phyloP scores from a whole-genome alignment of 1,140 invertebrate genomes.

The Argopecten irradians region DNA sequence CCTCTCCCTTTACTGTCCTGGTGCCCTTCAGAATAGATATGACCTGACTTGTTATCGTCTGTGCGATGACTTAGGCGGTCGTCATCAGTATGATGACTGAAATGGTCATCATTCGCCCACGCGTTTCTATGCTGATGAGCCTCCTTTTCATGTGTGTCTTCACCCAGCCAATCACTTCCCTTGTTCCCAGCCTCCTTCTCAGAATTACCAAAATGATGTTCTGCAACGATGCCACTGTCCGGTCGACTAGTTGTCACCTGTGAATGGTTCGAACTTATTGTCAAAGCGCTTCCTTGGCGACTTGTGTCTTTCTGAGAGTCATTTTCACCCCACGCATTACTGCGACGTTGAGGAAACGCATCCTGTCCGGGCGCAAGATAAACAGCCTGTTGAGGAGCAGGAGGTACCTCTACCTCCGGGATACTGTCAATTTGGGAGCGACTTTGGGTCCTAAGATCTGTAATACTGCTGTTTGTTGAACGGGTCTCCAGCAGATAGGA shows the following conservation, averaged over 20 bases:
- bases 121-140: neutral
- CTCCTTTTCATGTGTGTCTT: neutral
- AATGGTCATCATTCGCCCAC: neutral
- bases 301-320: neutral
- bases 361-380: neutral
- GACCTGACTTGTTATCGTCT: no score
- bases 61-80: neutral
- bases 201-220: neutral
- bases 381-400: neutral
- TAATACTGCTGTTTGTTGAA: neutral
- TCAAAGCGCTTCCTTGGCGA: neutral
- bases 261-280: neutral
- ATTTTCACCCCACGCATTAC: neutral
- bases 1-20: neutral
- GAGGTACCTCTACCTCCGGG: neutral
- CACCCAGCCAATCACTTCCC: neutral
- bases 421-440: neutral
- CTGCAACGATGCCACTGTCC: neutral
- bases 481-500: neutral
- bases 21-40: neutral
- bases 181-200: neutral
- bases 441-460: neutral
- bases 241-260: neutral
- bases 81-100: neutral
- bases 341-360: neutral